A percentile compares a stretch with the other conserved stretches of the same genome.
Conservation (phyloP, 2,888 invertebrate genomes). For the Caenorhabditis plicata region DNA sequence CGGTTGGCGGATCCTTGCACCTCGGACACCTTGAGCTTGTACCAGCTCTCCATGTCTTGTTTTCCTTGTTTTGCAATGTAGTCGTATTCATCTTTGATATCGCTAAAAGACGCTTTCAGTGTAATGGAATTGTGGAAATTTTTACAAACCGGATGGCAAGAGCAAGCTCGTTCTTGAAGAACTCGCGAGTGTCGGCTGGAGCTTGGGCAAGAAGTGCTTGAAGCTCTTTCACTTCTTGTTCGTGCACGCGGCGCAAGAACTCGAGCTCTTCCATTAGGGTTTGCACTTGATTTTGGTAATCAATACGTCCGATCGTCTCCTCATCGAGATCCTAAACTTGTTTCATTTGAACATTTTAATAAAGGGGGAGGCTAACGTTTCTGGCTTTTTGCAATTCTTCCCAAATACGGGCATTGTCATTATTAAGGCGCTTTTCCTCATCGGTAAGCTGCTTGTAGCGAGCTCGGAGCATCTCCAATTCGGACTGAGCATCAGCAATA, state of each 20-base stretch:
- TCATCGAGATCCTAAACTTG: slow-evolving; percentile 65
- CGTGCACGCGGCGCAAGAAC: slow-evolving; percentile 65
- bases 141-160: slow-evolving; percentile 69
- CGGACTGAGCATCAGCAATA: slow-evolving; percentile 63
- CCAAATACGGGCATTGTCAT: slow-evolving; percentile 63
- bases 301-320: slow-evolving; percentile 67
- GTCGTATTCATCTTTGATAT: slow-evolving; percentile 70
- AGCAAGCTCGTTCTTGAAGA: slow-evolving; percentile 70
- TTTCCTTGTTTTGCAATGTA: slow-evolving; percentile 66
- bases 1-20: slow-evolving; percentile 65
- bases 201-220: slow-evolving; percentile 65
- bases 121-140: slow-evolving; percentile 66
- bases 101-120: slow-evolving; percentile 61
- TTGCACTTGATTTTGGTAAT: slow-evolving; percentile 66
- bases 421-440: slow-evolving; percentile 63
- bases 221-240: slow-evolving; percentile 66
- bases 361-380: slow-evolving; percentile 42
- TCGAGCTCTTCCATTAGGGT: slow-evolving; percentile 66
- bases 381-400: slow-evolving; percentile 65
- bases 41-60: slow-evolving; percentile 70
- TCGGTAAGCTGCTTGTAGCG: slow-evolving; percentile 64
- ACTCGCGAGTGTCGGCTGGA: slow-evolving; percentile 65
- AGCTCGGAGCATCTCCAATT: slow-evolving; percentile 65
- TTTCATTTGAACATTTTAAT: background rate
- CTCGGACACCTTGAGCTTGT: slow-evolving; percentile 69